Percentiles rank a stretch among this genome's conserved stretches.
phyloP scores from a whole-genome alignment of 2,113 vertebrate genomes.

The Caranx melampygus region DNA sequence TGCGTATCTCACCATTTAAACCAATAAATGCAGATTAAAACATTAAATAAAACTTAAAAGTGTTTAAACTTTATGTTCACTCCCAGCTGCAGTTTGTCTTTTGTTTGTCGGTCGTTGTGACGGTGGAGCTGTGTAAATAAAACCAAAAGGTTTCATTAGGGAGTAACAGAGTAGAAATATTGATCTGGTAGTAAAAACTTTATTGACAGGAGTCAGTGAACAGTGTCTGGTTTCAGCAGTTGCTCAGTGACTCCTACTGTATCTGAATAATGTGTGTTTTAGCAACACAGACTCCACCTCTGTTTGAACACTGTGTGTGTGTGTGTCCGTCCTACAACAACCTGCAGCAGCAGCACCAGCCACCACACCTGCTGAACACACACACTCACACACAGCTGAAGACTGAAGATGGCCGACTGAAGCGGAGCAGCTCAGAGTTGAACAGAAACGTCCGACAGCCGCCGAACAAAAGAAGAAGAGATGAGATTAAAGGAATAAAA shows the following conservation, averaged over 20 bases:
- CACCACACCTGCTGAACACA: background rate
- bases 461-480: conserved; percentile 24
- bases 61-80: background rate
- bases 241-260: conserved; percentile 8
- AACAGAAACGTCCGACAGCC: background rate
- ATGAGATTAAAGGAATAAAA: conserved; percentile 28
- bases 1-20: conserved; percentile 24
- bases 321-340: too few species aligned
- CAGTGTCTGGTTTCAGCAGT: background rate
- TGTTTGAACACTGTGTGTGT: conserved; percentile 62
- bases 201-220: background rate
- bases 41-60: background rate
- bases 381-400: background rate
- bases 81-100: background rate
- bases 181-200: background rate
- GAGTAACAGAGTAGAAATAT: too few species aligned
- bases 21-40: conserved; percentile 54
- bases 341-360: too few species aligned
- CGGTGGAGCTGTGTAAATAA: too few species aligned
- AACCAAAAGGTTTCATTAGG: too few species aligned
- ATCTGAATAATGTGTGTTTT: conserved; percentile 40
- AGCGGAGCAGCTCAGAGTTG: background rate
- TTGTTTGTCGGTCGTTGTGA: too few species aligned
- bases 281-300: conserved; percentile 61
- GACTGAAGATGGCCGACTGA: conserved; percentile 22